These are phyloP conservation scores for Spilarctia lutea DNA, from an alignment of 2,888 invertebrate species.

Conservation along the genomic window DNA sequence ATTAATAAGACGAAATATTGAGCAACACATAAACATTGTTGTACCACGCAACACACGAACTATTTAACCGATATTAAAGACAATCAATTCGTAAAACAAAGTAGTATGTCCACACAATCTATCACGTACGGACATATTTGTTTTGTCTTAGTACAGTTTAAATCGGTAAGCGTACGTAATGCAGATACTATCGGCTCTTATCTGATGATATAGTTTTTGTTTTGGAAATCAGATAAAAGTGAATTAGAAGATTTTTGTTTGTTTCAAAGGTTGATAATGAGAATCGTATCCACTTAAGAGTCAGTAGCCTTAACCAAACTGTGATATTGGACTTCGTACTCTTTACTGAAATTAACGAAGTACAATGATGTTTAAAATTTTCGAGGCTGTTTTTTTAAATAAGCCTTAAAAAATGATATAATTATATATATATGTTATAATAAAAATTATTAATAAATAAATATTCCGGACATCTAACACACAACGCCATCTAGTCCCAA, in stretches of 20 bases:
- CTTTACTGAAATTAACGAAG: neutral
- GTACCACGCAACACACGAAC: neutral
- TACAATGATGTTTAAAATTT: neutral
- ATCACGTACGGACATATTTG: slow-evolving; percentile 17
- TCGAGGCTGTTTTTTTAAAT: neutral
- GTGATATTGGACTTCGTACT: neutral
- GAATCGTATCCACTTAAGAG: neutral
- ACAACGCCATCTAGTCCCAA: too few relatives aligned
- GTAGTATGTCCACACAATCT: slow-evolving; percentile 13
- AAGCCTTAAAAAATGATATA: neutral
- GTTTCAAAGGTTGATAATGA: neutral
- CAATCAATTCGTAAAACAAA: slow-evolving; percentile 12
- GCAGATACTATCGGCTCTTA: neutral
- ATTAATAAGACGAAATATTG: neutral
- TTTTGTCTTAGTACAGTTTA: slow-evolving; percentile 1
- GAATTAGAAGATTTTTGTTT: neutral
- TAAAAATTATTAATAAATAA: too few relatives aligned
- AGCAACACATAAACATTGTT: neutral
- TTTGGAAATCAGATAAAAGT: neutral
- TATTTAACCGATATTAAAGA: slow-evolving; percentile 7
- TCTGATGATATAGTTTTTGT: neutral
- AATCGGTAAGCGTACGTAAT: neutral
- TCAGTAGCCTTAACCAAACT: neutral
- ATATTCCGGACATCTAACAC: too few relatives aligned
- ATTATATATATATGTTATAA: too few relatives aligned